Evolutionary conservation across 2,113 vertebrate genomes (phyloP).

Genomic region (Ceratotherium simum): DNA sequence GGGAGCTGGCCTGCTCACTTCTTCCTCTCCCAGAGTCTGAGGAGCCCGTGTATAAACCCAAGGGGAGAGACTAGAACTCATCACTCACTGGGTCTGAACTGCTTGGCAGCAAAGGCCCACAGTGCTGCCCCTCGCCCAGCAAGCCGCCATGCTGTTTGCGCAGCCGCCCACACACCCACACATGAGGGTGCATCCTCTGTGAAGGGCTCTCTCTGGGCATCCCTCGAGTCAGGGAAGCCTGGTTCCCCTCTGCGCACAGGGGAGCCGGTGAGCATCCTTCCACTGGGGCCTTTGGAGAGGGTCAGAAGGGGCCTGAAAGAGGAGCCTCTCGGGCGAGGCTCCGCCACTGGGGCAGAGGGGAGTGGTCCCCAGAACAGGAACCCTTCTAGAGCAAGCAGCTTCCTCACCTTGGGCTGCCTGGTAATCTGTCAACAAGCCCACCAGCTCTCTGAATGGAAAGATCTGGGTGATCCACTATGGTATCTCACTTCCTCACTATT

Average conservation of each 20-base stretch:
- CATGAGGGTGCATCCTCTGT: neutral
- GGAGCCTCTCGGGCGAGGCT: neutral
- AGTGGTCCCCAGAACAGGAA: neutral
- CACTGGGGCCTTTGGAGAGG: neutral
- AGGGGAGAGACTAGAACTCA: neutral
- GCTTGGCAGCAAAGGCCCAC: neutral
- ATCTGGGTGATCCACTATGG: no score
- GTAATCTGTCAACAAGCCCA: neutral
- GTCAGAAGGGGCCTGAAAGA: neutral
- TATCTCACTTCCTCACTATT: neutral
- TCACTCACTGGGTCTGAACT: no score
- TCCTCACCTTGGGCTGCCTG: neutral
- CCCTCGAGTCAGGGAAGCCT: neutral
- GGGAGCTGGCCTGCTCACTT: neutral
- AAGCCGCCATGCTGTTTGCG: neutral
- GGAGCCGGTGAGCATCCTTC: neutral
- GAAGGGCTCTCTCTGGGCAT: neutral
- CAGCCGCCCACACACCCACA: neutral
- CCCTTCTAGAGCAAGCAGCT: neutral
- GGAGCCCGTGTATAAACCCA: neutral
- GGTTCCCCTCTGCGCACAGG: neutral
- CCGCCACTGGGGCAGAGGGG: neutral
- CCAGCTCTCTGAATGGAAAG: neutral
- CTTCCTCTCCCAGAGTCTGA: neutral
- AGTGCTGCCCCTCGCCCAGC: fast-evolving